These are phyloP conservation scores for Novumbra hubbsi DNA, from an alignment of 2,797 vertebrate genomes.

Conservation along the genomic window DNA sequence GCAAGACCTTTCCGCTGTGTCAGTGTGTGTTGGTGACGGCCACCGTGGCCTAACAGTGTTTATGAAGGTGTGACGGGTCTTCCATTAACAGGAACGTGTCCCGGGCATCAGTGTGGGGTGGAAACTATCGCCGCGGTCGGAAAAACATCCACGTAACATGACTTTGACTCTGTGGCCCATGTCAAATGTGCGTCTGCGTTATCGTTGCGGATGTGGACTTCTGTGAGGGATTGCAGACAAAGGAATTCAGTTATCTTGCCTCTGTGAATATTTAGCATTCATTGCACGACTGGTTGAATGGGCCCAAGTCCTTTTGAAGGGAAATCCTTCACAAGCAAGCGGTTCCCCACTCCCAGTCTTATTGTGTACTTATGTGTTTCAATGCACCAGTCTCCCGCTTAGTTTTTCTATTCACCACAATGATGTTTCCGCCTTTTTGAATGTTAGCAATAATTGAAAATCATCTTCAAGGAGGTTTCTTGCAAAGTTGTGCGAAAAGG, in stretches of 20 bases:
- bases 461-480: slow-evolving; percentile 15
- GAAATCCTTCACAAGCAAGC: slow-evolving; percentile 30
- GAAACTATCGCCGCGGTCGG: neutral
- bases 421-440: slow-evolving; percentile 13
- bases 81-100: neutral
- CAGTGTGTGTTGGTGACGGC: slow-evolving; percentile 30
- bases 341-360: slow-evolving; percentile 2
- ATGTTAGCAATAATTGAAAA: slow-evolving; percentile 16
- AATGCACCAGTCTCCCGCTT: slow-evolving; percentile 1
- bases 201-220: slow-evolving; percentile 25
- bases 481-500: slow-evolving; percentile 16
- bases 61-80: slow-evolving; percentile 3
- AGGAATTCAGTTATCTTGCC: slow-evolving; percentile 44
- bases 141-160: neutral
- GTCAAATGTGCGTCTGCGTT: slow-evolving; percentile 28
- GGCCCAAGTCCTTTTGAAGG: slow-evolving; percentile 23
- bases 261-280: slow-evolving; percentile 32
- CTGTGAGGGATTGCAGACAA: slow-evolving; percentile 22
- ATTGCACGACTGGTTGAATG: slow-evolving; percentile 29
- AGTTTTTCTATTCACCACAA: slow-evolving; percentile 7
- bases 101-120: neutral
- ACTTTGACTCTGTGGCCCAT: slow-evolving; percentile 16
- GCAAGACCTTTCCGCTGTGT: slow-evolving; percentile 26
- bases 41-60: neutral
- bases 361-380: slow-evolving; percentile 17